phyloP scores from a whole-genome alignment of 2,888 invertebrate species.

The Cheilosia pagana region DNA sequence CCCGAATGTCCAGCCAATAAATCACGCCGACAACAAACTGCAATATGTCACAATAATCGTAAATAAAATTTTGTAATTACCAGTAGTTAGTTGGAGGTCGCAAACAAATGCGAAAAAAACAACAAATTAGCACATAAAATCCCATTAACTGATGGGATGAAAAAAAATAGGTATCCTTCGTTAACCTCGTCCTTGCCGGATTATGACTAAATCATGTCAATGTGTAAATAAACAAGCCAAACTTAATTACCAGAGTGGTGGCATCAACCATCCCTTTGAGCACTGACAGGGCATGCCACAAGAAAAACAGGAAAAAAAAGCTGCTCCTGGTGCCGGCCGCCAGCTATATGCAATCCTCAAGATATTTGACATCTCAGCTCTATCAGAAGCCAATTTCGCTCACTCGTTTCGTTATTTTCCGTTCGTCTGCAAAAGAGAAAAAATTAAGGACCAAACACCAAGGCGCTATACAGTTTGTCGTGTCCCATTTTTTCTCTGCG shows the following conservation, averaged over 20 bases:
- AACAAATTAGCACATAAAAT: slow-evolving; percentile 28
- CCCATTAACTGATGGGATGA: background rate
- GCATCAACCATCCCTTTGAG: slow-evolving; percentile 41
- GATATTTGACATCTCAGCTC: slow-evolving; percentile 65
- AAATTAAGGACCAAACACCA: background rate
- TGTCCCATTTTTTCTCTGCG: background rate
- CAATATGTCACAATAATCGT: background rate
- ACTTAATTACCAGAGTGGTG: slow-evolving; percentile 63
- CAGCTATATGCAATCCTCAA: slow-evolving; percentile 46
- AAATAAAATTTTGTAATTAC: slow-evolving; percentile 38
- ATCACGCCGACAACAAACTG: background rate
- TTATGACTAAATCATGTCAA: slow-evolving; percentile 73
- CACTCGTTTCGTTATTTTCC: slow-evolving; percentile 21
- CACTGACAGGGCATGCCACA: slow-evolving; percentile 22
- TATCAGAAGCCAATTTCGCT: slow-evolving; percentile 41
- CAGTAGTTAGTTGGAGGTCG: slow-evolving; percentile 45
- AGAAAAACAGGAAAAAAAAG: slow-evolving; percentile 13
- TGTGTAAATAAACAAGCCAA: slow-evolving; percentile 68
- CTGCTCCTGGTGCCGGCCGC: slow-evolving; percentile 12
- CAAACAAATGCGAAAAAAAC: slow-evolving; percentile 17
- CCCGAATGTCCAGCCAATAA: background rate
- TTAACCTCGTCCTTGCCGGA: slow-evolving; percentile 60
- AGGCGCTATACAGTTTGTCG: slow-evolving; percentile 20
- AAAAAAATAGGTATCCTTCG: slow-evolving; percentile 48
- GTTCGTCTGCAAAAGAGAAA: background rate